These are phyloP conservation scores for Nothocercus julius DNA, from an alignment of 2,113 vertebrate genomes.

Conservation along the genomic window DNA sequence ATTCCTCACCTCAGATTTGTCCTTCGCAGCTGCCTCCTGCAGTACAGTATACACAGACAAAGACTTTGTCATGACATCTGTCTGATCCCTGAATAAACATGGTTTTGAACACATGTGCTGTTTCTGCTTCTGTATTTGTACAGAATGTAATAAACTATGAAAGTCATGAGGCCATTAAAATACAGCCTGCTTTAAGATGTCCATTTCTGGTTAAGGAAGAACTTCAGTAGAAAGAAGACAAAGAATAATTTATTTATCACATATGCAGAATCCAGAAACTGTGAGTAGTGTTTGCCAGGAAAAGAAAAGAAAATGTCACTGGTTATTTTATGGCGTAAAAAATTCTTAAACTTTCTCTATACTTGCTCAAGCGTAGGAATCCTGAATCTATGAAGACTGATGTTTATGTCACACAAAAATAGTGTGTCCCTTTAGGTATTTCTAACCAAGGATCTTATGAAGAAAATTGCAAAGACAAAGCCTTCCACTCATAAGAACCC, in stretches of 20 bases:
- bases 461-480: neutral
- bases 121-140: slow-evolving; percentile 42
- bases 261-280: neutral
- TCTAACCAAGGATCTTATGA: neutral
- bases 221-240: neutral
- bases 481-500: neutral
- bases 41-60: slow-evolving; percentile 28
- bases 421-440: neutral
- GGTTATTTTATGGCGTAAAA: neutral
- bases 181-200: neutral
- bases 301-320: neutral
- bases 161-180: neutral
- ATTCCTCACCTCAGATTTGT: slow-evolving; percentile 7
- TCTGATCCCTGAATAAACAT: slow-evolving; percentile 53
- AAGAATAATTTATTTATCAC: neutral
- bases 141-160: neutral
- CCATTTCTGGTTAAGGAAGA: neutral
- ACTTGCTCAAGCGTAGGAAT: neutral
- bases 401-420: neutral
- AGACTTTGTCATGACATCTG: slow-evolving; percentile 49
- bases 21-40: slow-evolving; percentile 32
- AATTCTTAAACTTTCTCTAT: neutral
- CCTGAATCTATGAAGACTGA: neutral
- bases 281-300: neutral
- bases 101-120: slow-evolving; percentile 23